Conservation (phyloP, 2,113 vertebrate species). For the Sus scrofa region DNA sequence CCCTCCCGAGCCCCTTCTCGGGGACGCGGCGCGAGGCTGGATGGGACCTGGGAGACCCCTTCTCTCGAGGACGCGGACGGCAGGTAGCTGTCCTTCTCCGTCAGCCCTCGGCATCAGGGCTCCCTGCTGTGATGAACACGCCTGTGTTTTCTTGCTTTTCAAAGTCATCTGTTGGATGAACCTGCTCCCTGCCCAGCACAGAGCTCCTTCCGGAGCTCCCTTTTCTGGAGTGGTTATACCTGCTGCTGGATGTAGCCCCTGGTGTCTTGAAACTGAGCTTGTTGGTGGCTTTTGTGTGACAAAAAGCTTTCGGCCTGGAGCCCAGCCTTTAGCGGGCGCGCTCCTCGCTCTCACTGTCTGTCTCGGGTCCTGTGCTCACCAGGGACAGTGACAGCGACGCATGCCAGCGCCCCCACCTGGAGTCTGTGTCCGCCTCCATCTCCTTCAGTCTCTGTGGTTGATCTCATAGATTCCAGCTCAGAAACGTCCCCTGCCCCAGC, state of each 20-base stretch:
- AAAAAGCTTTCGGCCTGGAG: fast-evolving
- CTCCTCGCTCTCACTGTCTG: not conserved
- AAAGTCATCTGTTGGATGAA: too few species aligned
- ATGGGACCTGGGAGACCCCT: not conserved
- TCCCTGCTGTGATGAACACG: not conserved
- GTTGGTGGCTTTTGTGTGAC: fast-evolving
- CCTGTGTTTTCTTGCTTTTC: not conserved
- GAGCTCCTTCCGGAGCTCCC: fast-evolving
- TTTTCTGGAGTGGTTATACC: fast-evolving
- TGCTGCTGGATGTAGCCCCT: fast-evolving
- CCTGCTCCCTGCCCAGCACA: fast-evolving
- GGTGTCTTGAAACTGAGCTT: fast-evolving
- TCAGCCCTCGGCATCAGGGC: fast-evolving
- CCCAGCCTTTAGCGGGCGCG: fast-evolving
- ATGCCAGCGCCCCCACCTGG: not conserved
- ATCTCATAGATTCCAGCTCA: not conserved
- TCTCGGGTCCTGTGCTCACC: not conserved
- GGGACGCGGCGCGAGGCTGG: not conserved
- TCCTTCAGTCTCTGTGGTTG: not conserved
- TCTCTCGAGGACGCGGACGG: not conserved
- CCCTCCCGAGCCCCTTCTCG: not conserved
- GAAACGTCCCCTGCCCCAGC: not conserved
- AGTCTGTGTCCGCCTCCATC: fast-evolving
- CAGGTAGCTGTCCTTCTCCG: not conserved
- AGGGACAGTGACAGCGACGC: fast-evolving